These are phyloP conservation scores for Addax nasomaculatus DNA, from an alignment of 2,113 vertebrate genomes.

Conservation along the genomic window DNA sequence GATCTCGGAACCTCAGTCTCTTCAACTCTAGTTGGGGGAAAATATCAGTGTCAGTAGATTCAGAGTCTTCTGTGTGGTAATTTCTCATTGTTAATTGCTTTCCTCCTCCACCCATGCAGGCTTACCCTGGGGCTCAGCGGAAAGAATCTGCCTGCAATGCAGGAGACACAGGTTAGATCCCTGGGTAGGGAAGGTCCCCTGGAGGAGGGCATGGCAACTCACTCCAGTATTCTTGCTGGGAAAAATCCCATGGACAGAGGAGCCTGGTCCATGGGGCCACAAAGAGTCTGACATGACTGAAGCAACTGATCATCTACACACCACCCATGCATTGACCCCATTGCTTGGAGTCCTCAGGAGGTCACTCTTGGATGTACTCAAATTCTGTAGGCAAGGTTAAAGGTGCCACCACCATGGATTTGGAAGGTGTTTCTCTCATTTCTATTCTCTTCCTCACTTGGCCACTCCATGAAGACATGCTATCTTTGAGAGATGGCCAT, in stretches of 20 bases:
- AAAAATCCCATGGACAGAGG: neutral
- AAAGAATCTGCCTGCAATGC: neutral
- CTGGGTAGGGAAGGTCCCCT: neutral
- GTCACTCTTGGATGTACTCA: neutral
- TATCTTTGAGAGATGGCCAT: neutral
- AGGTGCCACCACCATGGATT: neutral
- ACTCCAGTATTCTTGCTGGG: neutral
- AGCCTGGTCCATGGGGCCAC: neutral
- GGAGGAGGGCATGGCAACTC: neutral
- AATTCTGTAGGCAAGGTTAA: neutral
- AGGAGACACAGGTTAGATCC: neutral
- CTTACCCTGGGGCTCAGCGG: neutral
- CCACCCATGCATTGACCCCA: neutral
- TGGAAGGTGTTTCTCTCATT: neutral
- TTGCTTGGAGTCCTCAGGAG: neutral
- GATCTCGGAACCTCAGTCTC: neutral
- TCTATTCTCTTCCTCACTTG: neutral
- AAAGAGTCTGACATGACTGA: neutral
- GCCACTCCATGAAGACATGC: neutral
- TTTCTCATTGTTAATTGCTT: neutral
- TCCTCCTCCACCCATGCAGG: neutral
- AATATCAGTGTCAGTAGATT: neutral
- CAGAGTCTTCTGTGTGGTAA: neutral
- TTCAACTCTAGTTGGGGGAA: neutral
- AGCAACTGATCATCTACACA: neutral